These are phyloP conservation scores for Formica aserva DNA, from an alignment of 2,888 invertebrate species.

Conservation along the genomic window DNA sequence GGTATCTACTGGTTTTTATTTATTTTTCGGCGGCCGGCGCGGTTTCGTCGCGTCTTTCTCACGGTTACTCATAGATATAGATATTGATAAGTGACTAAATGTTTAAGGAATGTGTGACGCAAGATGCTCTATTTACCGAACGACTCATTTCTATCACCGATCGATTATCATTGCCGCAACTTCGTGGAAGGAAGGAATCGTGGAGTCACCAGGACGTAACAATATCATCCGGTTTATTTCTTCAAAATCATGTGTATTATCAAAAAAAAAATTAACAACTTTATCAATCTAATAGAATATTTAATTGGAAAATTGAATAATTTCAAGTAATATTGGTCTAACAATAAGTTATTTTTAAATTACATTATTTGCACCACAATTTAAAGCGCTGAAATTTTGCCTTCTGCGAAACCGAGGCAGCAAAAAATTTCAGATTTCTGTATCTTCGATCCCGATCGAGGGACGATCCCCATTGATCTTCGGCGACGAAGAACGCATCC, in stretches of 20 bases:
- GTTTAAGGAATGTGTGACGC: too few relatives aligned
- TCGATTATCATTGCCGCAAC: too few relatives aligned
- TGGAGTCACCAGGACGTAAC: too few relatives aligned
- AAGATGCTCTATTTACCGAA: too few relatives aligned
- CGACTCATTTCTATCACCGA: too few relatives aligned
- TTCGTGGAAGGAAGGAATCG: too few relatives aligned
- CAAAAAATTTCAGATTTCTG: slow-evolving; percentile 1
- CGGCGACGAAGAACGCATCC: slow-evolving; percentile 42
- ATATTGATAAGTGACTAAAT: too few relatives aligned
- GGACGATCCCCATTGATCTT: slow-evolving; percentile 56
- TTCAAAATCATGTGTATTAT: too few relatives aligned
- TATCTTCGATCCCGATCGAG: slow-evolving; percentile 32
- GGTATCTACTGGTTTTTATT: too few relatives aligned
- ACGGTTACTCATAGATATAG: too few relatives aligned
- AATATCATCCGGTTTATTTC: background rate
- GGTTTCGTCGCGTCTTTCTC: too few relatives aligned
- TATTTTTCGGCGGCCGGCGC: too few relatives aligned
- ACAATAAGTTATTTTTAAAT: background rate
- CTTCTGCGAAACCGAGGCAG: background rate
- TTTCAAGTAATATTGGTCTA: background rate
- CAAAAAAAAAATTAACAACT: background rate
- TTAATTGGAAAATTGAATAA: background rate
- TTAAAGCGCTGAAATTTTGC: background rate
- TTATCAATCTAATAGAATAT: background rate
- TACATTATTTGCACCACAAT: background rate